Percentiles rank a stretch among this genome's conserved stretches.
Evolutionary conservation across 2,888 invertebrate genomes (phyloP).

Genomic region (Athalia rosae): DNA sequence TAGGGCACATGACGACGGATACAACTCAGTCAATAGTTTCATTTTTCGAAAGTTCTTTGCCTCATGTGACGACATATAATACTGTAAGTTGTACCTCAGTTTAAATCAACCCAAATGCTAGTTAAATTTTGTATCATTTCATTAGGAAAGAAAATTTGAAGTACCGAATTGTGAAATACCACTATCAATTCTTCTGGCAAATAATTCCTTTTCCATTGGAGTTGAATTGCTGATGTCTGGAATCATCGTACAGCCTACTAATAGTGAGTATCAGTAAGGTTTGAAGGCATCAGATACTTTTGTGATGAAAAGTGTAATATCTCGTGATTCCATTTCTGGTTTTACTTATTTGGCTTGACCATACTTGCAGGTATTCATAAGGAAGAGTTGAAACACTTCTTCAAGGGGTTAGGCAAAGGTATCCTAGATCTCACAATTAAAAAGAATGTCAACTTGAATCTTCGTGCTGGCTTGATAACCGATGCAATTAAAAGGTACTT

Average conservation of each 20-base stretch:
- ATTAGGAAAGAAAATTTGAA: conserved; percentile 55
- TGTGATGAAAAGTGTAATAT: not conserved
- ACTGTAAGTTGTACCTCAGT: conserved; percentile 26
- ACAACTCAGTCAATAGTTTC: conserved; percentile 54
- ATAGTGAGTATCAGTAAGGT: conserved; percentile 75
- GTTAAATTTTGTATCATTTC: conserved; percentile 31
- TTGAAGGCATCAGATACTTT: not conserved
- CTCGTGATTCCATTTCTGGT: not conserved
- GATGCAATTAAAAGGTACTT: conserved; percentile 79
- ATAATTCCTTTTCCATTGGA: conserved; percentile 78
- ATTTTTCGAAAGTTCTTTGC: conserved; percentile 50
- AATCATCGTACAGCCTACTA: conserved; percentile 80
- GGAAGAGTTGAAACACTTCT: conserved; percentile 81
- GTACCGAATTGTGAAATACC: conserved; percentile 72
- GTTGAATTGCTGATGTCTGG: conserved; percentile 81
- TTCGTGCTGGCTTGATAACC: conserved; percentile 80
- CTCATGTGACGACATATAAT: conserved; percentile 23
- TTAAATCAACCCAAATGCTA: not conserved
- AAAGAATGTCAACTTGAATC: conserved; percentile 77
- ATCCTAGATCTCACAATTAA: conserved; percentile 80
- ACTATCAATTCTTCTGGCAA: conserved; percentile 74
- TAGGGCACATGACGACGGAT: conserved; percentile 73
- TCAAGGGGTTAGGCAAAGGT: conserved; percentile 81
- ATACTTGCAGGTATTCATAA: conserved; percentile 73
- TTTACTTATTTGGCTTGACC: conserved; percentile 27